These are phyloP conservation scores for Fistularia commersonii DNA, from an alignment of 2,797 vertebrate species.

Conservation along the genomic window DNA sequence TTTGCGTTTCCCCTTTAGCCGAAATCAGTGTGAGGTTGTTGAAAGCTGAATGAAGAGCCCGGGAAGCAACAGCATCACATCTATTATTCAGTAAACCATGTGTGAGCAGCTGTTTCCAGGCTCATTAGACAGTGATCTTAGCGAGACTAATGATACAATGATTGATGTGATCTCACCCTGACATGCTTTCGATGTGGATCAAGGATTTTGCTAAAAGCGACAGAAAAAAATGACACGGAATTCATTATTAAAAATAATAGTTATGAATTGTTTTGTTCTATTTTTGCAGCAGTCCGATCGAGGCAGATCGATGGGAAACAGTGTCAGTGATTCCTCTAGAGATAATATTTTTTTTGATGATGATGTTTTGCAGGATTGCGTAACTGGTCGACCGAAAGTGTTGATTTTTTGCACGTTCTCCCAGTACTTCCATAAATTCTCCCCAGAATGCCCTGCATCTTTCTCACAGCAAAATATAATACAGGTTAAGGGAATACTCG, in stretches of 20 bases:
- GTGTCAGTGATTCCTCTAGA: no score
- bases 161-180: slow-evolving; percentile 43
- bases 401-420: no score
- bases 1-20: slow-evolving; percentile 3
- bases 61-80: slow-evolving; percentile 39
- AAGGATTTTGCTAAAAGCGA: slow-evolving; percentile 25
- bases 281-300: no score
- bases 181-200: slow-evolving; percentile 34
- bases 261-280: no score
- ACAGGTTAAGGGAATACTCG: no score
- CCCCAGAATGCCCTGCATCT: no score
- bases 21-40: slow-evolving; percentile 1
- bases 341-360: no score
- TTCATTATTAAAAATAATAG: slow-evolving; percentile 22
- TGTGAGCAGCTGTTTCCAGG: slow-evolving; percentile 62
- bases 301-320: no score
- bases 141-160: slow-evolving; percentile 45
- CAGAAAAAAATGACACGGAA: slow-evolving; percentile 8
- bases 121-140: slow-evolving; percentile 63
- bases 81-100: slow-evolving; percentile 63
- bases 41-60: slow-evolving; percentile 35
- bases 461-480: no score
- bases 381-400: no score
- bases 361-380: no score
- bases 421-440: no score